Base-by-base conservation (phyloP, 2,797 vertebrate species). In the Macropodus opercularis region DNA sequence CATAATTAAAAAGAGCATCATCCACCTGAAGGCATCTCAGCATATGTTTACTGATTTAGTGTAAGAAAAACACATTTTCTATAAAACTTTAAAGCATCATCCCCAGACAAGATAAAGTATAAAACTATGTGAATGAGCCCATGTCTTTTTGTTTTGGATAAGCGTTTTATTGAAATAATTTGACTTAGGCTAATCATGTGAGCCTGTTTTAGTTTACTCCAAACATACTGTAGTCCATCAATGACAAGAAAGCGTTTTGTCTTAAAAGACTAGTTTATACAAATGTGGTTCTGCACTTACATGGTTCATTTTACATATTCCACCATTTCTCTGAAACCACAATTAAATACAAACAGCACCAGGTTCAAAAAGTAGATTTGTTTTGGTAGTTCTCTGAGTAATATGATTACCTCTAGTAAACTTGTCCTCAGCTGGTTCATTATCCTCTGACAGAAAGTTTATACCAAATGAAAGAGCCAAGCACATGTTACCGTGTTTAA, bases 351-450 rank as follows among this genome's bases (percentile, higher is more conserved):
- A 63, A 52, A 43, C 21, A 59, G 36, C 61, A 50, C 42, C 47
- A 59, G 65, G 17, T 66, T 36, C 36, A 63, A 32, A 63, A 32
- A 21, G 32, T 63, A 53, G 66, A 69, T 34, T 56, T 40, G 11
- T 63, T 73, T 65, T 36, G 19, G 15, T 39, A 51, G 70, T 76
- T 82, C 76, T 63, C 77, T 79, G 69, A 73, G 63, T 76, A 77
- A 77, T 79, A 75, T 77, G 81, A 82, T 83, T 72, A 77, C 56
- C 17, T 66, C 32, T 47, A 36, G 31, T 85, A 86, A 84, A 84
- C 53, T 35, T 75, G 56, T 18, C 48, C 70, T 83, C 56, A 77
- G 68, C 44, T 35, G 52, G 60, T 42, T 57, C 68, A 43, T 80
- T 80, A 59, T 77, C 76, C 69, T 42, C 50, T 39, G 34, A 51